phyloP scores from a whole-genome alignment of 1,140 invertebrate genomes.

The Dendrolimus punctatus region DNA sequence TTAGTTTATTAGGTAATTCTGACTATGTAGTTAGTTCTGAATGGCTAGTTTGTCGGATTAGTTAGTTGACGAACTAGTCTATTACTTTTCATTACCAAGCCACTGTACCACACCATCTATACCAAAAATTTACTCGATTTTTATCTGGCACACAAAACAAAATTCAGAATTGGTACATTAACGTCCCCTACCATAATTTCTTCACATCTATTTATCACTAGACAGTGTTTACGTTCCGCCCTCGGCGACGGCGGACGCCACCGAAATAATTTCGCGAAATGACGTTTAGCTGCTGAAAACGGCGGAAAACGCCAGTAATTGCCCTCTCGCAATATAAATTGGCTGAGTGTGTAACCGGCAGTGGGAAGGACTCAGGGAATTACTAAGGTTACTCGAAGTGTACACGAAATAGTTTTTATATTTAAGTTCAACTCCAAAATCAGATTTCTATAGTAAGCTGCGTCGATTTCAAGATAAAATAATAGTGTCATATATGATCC shows the following conservation, averaged over 20 bases:
- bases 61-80: too few relatives aligned
- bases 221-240: constrained; percentile 22
- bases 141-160: background rate
- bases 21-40: too few relatives aligned
- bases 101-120: too few relatives aligned
- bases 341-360: constrained; percentile 48
- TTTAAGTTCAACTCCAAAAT: background rate
- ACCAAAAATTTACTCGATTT: background rate
- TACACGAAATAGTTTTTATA: constrained; percentile 1
- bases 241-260: constrained; percentile 13
- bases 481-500: too few relatives aligned
- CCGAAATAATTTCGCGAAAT: constrained; percentile 52
- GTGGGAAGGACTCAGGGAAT: constrained; percentile 26
- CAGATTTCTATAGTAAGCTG: constrained; percentile 3
- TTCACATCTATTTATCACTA: constrained; percentile 11
- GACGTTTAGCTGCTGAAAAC: constrained; percentile 45
- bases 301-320: constrained; percentile 48
- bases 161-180: background rate
- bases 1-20: too few relatives aligned
- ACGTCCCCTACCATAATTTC: constrained; percentile 13
- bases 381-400: constrained; percentile 23
- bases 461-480: too few relatives aligned
- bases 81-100: too few relatives aligned
- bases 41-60: too few relatives aligned
- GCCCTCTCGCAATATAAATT: constrained; percentile 57